phyloP scores from a whole-genome alignment of 2,797 vertebrate species.

The Neomorphus geoffroyi region DNA sequence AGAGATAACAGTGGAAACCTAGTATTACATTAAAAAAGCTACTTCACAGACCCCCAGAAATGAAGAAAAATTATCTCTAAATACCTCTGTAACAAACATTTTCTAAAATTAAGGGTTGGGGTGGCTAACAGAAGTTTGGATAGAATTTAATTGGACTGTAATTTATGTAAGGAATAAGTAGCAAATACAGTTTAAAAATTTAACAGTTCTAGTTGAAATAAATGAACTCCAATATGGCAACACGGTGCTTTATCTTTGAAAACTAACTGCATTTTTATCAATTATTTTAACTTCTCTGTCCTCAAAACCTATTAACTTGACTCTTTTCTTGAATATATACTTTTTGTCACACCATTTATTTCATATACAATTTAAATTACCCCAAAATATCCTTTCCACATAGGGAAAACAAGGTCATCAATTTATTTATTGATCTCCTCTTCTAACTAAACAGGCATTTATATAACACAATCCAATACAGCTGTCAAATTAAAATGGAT shows the following conservation, averaged over 20 bases:
- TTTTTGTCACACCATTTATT: not conserved
- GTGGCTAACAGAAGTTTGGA: not conserved
- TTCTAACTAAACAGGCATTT: slow-evolving; percentile 13
- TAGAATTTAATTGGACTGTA: not conserved
- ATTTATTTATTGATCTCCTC: slow-evolving; percentile 21
- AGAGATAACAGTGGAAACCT: not conserved
- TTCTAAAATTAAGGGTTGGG: not conserved
- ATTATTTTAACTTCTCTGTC: not conserved
- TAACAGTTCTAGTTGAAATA: not conserved
- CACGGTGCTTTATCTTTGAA: not conserved
- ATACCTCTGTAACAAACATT: not conserved
- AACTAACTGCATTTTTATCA: not conserved
- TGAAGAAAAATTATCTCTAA: not conserved
- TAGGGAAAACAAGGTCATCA: not conserved
- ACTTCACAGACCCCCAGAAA: not conserved
- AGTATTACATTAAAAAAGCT: not conserved
- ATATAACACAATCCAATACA: not conserved
- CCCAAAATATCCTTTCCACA: not conserved
- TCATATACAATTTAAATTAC: not conserved
- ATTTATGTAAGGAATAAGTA: not conserved
- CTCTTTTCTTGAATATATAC: not conserved
- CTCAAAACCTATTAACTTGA: not conserved
- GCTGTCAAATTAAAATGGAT: not conserved
- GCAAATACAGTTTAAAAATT: not conserved
- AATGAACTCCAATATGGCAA: not conserved